Conservation (phyloP, 2,113 vertebrate species). For the Seriola aureovittata region DNA sequence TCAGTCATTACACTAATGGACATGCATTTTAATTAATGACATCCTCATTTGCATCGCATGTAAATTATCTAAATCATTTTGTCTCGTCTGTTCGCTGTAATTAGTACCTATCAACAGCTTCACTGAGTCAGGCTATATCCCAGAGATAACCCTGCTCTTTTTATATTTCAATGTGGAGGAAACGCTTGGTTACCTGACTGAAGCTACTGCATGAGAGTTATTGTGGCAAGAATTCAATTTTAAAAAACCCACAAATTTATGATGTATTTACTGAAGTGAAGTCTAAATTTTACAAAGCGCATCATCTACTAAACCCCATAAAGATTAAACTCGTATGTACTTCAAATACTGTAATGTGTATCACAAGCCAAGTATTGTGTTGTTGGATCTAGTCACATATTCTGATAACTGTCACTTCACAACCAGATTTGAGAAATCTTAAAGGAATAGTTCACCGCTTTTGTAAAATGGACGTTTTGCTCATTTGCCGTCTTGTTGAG, state of each 20-base stretch:
- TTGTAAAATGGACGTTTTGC: too few species aligned
- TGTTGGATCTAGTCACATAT: too few species aligned
- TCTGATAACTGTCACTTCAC: too few species aligned
- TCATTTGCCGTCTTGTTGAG: too few species aligned
- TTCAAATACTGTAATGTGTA: neutral
- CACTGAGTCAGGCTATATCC: constrained; percentile 58
- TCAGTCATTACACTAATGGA: constrained; percentile 85
- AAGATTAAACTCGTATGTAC: neutral
- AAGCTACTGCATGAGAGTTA: neutral
- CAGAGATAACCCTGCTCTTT: constrained; percentile 52
- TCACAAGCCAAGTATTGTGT: neutral
- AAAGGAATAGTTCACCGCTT: too few species aligned
- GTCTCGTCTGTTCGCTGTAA: constrained; percentile 76
- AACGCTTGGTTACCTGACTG: constrained; percentile 20
- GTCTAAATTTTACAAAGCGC: neutral
- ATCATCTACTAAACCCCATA: neutral
- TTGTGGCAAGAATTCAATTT: too few species aligned
- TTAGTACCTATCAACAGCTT: constrained; percentile 71
- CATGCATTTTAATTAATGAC: constrained; percentile 83
- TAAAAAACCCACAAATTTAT: neutral
- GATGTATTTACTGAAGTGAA: neutral
- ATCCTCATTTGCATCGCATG: constrained; percentile 83
- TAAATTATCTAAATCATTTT: constrained; percentile 83
- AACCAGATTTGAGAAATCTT: too few species aligned
- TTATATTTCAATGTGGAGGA: constrained; percentile 17